Conservation (phyloP, 2,113 vertebrate species). For the Mellivora capensis region DNA sequence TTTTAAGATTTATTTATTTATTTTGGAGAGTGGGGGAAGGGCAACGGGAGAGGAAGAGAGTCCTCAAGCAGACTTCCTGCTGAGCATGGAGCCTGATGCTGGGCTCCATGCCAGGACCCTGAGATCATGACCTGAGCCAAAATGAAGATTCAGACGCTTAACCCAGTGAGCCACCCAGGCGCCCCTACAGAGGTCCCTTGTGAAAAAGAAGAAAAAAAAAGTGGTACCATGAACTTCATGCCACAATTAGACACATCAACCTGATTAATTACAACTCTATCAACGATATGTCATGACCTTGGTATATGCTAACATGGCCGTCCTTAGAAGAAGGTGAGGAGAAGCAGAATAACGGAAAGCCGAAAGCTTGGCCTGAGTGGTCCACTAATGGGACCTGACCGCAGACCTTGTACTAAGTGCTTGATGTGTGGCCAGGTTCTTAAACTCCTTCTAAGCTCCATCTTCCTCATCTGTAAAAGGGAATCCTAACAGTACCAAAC, state of each 20-base stretch:
- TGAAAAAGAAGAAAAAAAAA: background rate
- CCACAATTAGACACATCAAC: too few relatives aligned
- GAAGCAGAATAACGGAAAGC: background rate
- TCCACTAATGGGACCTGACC: background rate
- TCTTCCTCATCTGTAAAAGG: background rate
- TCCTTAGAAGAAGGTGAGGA: background rate
- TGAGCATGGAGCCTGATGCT: background rate
- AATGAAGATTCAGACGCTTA: background rate
- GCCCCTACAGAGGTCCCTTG: background rate
- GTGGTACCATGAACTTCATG: background rate
- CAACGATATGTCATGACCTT: background rate
- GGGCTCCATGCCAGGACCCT: background rate
- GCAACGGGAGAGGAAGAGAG: background rate
- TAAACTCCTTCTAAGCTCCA: background rate
- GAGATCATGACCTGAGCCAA: background rate
- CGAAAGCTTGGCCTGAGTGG: background rate
- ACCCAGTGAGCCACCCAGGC: background rate
- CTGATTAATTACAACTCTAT: too few relatives aligned
- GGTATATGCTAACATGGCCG: background rate
- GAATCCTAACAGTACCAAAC: background rate
- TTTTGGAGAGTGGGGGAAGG: background rate
- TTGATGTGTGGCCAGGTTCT: background rate
- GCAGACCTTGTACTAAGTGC: background rate
- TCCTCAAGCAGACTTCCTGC: background rate
- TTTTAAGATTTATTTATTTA: background rate